Percentiles rank a stretch among this genome's conserved stretches.
phyloP scores from a whole-genome alignment of 1,140 invertebrate genomes.

The Hesperophylax magnus region DNA sequence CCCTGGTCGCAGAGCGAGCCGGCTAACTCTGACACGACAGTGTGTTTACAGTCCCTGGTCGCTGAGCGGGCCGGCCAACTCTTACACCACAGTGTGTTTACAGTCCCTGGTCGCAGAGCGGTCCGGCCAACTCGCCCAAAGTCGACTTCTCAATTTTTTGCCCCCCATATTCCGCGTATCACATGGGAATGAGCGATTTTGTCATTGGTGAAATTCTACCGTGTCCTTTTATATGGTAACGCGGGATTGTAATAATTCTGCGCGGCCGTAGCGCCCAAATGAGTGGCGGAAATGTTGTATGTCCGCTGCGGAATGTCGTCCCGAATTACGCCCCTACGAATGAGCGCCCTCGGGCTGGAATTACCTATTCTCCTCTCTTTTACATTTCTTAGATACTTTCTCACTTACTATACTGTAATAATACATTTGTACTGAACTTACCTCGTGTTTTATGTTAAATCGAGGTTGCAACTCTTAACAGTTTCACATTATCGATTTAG shows the following conservation, averaged over 20 bases:
- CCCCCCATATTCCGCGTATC: conserved; percentile 53
- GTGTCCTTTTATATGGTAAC: conserved; percentile 69
- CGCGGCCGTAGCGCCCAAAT: conserved; percentile 34
- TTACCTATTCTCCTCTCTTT: neutral
- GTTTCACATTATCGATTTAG: no score
- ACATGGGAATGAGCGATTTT: conserved; percentile 65
- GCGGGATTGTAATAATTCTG: conserved; percentile 60
- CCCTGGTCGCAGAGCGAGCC: conserved; percentile 24
- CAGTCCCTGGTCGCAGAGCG: conserved; percentile 21
- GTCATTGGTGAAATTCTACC: conserved; percentile 68
- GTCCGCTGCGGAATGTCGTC: conserved; percentile 52
- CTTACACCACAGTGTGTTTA: neutral
- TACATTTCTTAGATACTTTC: no score
- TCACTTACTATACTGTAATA: no score
- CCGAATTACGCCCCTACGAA: conserved; percentile 17
- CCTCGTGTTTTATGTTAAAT: no score
- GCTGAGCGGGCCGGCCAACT: no score
- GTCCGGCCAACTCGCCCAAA: conserved; percentile 63
- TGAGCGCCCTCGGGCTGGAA: neutral
- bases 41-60: no score
- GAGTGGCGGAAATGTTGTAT: conserved; percentile 56
- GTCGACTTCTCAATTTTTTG: conserved; percentile 64
- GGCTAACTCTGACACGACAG: no score
- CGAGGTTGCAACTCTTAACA: no score
- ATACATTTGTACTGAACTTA: no score